Conservation (phyloP, 2,888 invertebrate species). For the Andrena marginata region DNA sequence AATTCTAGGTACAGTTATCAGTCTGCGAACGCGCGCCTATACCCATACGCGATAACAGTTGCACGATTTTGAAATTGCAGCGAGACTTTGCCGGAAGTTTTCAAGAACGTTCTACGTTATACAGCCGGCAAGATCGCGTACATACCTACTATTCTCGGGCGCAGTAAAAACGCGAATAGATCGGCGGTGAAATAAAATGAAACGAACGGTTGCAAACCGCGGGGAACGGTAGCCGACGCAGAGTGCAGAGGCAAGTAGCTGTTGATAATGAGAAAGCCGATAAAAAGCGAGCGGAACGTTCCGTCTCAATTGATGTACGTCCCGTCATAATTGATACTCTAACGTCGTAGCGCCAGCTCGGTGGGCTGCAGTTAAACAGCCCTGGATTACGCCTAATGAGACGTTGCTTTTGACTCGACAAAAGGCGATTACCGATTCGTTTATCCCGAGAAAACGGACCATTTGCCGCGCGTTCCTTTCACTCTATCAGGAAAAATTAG, state of each 20-base stretch:
- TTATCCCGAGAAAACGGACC: constrained; percentile 22
- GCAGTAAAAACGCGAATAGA: constrained; percentile 65
- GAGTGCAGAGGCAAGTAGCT: constrained; percentile 54
- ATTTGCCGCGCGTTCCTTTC: constrained; percentile 46
- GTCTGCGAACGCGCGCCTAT: too few species aligned
- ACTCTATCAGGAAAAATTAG: constrained; percentile 41
- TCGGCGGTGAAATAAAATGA: constrained; percentile 64
- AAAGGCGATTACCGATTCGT: constrained; percentile 41
- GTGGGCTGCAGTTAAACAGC: constrained; percentile 31
- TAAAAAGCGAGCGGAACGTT: constrained; percentile 58
- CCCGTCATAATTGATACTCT: constrained; percentile 60
- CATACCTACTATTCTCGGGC: not conserved
- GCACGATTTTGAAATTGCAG: not conserved
- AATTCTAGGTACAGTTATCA: too few species aligned
- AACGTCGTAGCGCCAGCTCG: constrained; percentile 30
- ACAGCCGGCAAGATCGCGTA: constrained; percentile 23
- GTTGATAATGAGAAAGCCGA: constrained; percentile 65
- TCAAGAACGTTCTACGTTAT: constrained; percentile 7
- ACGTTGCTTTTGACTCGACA: constrained; percentile 51
- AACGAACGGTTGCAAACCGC: constrained; percentile 51
- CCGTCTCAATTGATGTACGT: constrained; percentile 61
- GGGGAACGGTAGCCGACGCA: constrained; percentile 18
- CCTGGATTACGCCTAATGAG: constrained; percentile 51
- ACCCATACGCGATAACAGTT: not conserved
- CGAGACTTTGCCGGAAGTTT: constrained; percentile 9